Percentiles rank a stretch among this genome's conserved stretches.
Conservation (phyloP, 2,888 invertebrate genomes). For the Acrobasis suavella region DNA sequence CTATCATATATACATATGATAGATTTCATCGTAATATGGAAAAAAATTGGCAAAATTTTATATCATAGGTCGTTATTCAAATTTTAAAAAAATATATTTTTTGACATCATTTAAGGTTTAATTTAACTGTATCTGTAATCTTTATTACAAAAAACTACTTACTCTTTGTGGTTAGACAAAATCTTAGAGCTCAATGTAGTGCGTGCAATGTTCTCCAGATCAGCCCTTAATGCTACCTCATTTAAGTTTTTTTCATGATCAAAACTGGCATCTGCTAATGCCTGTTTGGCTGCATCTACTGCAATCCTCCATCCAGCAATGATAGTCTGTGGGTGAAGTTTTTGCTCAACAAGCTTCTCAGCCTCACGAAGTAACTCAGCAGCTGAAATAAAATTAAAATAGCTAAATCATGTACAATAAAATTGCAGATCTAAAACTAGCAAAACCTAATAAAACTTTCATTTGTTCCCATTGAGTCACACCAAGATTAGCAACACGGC, state of each 20-base stretch:
- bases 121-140: background rate
- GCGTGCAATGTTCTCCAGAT: constrained; percentile 97
- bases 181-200: constrained; percentile 99
- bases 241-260: constrained; percentile 89
- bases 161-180: constrained; percentile 97
- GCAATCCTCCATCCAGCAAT: constrained; percentile 97
- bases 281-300: constrained; percentile 90
- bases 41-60: no score
- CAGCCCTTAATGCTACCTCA: constrained; percentile 89
- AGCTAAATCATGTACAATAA: background rate
- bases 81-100: no score
- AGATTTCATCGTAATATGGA: no score
- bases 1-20: no score
- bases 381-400: constrained; percentile 75
- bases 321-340: constrained; percentile 99
- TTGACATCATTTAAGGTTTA: no score
- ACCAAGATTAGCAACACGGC: no score
- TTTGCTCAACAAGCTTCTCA: constrained; percentile 95
- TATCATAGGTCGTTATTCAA: no score
- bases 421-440: no score
- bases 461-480: no score
- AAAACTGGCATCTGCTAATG: constrained; percentile 89
- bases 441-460: no score
- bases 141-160: constrained; percentile 38
- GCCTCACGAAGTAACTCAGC: constrained; percentile 97